Base-by-base conservation (phyloP, 2,797 vertebrate genomes). In the Poecile montanus region DNA sequence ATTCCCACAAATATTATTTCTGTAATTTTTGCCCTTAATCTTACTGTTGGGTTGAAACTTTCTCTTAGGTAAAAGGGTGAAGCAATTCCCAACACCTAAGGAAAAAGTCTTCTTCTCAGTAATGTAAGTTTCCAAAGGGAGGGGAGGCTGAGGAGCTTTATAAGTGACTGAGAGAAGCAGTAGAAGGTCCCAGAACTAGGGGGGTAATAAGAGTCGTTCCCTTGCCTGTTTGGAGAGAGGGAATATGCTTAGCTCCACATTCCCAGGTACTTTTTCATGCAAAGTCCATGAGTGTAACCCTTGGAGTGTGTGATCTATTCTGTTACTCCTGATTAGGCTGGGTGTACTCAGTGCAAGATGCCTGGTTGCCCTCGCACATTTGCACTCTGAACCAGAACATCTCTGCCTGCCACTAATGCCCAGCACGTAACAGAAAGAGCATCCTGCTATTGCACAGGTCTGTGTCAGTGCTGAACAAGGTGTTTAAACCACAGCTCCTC, bases 381-480 rank as follows among this genome's bases (percentile, higher is more conserved):
- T 30, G 2, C 51, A 5, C 63, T 29, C 19, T 36, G 13, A 79
- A 26, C 22, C 16, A 12, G 36, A 75, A 16, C 0, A 0, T 13
- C 10, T 40, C 45, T 75, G 18, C 13, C 25, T 51, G 22, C 9
- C 32, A 40, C 36, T 7, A 70, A 42, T 7, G 4, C 5, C 15
- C 32, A 87, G 10, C 6, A 34, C 0, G 17, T 10, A 18, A 34
- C 21, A 81, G 30, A 34, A 63, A 48, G 38, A 23, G 78, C 6
- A 34, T 5, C 7, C 32, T 27, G n/a, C 19, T 36, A 1, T 12
- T 4, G 12, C 36, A 60, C 13, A 3, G 0, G 1, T 7, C 7
- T 50, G 27, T 56, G 22, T 6, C 42, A 22, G 16, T 2, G 3
- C 30, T 66, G 47, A 62, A 36, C 0, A 4, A 67, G 6, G 4